Base-by-base conservation (phyloP, 2,888 invertebrate genomes). In the Dastarcus helophoroides region DNA sequence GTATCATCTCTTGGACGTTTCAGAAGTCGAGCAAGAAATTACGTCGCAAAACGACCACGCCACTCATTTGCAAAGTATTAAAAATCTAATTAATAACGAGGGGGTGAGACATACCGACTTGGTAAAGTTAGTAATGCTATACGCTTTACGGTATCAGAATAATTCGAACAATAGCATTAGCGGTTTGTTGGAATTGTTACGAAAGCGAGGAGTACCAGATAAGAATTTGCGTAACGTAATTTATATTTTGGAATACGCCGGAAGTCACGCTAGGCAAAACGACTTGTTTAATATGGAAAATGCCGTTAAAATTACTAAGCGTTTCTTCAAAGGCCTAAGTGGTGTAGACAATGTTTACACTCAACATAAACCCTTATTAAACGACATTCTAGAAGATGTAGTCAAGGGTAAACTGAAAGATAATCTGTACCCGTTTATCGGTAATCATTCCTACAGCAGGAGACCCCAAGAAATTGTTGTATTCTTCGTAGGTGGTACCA, bases 291-390 rank as follows among this genome's bases (percentile, higher is more conserved):
- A 82, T 2, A 71, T 78, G 31, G 79, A 83, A 54, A 71, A 75
- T 33, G 84, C 90, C 26, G 78, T 79, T 1, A 86, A 93, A 50
- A 88, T 94, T 45, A 94, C 94, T 1, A 91, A 94, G 61, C 69
- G 84, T 58, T 77, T 79, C 50, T 85, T 78, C 54, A 93, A 83
- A 72, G 88, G 86, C 10, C 65, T 91, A 11, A 86, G 83, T 63
- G 98, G 95, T 2, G 95, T 98, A 0, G 98, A 99, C 58, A 99
- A 99, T 63, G 89, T 99, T 38, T 99, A 94, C 64, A 97, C 98
- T 0, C 98, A 98, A 54, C 98, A 99, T 62, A 81, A 81, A n/a
- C 95, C 98, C 0, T 66, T 91, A 13, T 62, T 99, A 4, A 79
- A 81, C 47, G 88, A 90, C 54, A 80, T 85, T 0, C 57, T 98